Conservation (phyloP, 2,113 vertebrate species). For the Potamarius usumacintae region DNA sequence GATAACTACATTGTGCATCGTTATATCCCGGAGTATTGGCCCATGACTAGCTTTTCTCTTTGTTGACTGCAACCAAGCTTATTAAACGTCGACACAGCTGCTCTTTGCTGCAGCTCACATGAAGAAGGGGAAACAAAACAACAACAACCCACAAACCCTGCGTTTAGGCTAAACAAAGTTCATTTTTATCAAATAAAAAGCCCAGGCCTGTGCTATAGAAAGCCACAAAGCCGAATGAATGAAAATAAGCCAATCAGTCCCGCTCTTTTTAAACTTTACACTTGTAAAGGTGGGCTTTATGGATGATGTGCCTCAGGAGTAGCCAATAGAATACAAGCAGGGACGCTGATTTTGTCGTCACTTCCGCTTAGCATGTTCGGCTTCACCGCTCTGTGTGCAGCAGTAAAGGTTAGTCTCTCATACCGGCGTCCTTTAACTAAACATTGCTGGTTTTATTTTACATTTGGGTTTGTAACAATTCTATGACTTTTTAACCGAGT, state of each 20-base stretch:
- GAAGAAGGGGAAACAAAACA: background rate
- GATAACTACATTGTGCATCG: too few relatives aligned
- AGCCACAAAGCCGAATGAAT: background rate
- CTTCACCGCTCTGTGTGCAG: slow-evolving; percentile 12
- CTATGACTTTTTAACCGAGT: background rate
- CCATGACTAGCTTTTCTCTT: background rate
- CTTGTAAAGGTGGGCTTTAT: background rate
- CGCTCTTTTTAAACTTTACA: background rate
- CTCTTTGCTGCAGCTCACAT: background rate
- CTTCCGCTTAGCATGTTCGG: slow-evolving; percentile 1
- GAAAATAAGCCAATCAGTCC: background rate
- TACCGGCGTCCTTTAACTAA: background rate
- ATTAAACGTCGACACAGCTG: background rate
- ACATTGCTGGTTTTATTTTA: background rate
- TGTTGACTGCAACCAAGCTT: slow-evolving; percentile 10
- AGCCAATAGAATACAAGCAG: background rate
- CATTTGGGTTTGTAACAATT: too few relatives aligned
- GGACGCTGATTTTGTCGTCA: background rate
- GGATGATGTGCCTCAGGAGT: background rate
- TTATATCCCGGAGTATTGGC: background rate
- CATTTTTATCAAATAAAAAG: background rate
- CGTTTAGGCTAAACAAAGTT: background rate
- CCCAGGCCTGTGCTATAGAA: background rate
- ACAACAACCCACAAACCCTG: too few relatives aligned
- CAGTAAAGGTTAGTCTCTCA: slow-evolving; percentile 7